phyloP scores from a whole-genome alignment of 1,140 invertebrate species.

The Trichogramma pretiosum region DNA sequence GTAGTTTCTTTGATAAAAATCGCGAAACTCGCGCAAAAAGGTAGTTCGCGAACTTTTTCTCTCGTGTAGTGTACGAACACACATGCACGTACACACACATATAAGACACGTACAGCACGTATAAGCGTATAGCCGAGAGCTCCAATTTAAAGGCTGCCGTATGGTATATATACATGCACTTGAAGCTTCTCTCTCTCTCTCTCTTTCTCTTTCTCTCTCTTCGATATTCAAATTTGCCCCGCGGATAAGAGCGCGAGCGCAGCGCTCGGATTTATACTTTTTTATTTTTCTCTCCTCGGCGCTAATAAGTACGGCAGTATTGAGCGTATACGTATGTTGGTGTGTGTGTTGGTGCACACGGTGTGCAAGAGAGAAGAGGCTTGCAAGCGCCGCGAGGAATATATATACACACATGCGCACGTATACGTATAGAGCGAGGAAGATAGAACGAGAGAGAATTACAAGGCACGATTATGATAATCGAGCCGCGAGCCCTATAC shows the following conservation, averaged over 20 bases:
- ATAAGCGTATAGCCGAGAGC: too few relatives aligned
- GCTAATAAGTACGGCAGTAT: neutral
- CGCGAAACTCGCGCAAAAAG: too few relatives aligned
- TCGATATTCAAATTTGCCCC: slow-evolving; percentile 18
- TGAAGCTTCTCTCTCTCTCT: too few relatives aligned
- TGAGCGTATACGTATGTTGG: neutral
- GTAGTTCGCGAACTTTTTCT: too few relatives aligned
- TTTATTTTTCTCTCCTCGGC: neutral
- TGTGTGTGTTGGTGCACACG: neutral
- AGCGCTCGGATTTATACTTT: too few relatives aligned
- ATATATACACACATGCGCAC: neutral
- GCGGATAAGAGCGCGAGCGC: slow-evolving; percentile 19
- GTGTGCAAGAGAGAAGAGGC: neutral
- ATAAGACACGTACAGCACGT: too few relatives aligned
- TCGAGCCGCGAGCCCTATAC: slow-evolving; percentile 30
- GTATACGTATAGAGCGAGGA: too few relatives aligned
- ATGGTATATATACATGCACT: neutral
- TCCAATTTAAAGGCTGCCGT: slow-evolving; percentile 13
- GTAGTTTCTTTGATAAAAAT: too few relatives aligned
- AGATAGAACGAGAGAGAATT: slow-evolving; percentile 33
- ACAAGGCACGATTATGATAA: slow-evolving; percentile 46
- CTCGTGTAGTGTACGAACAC: too few relatives aligned
- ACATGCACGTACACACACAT: too few relatives aligned
- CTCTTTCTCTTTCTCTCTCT: too few relatives aligned
- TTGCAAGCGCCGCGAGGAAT: slow-evolving; percentile 2